These are phyloP conservation scores for Pollenia labialis DNA, from an alignment of 2,888 invertebrate genomes.

Conservation along the genomic window DNA sequence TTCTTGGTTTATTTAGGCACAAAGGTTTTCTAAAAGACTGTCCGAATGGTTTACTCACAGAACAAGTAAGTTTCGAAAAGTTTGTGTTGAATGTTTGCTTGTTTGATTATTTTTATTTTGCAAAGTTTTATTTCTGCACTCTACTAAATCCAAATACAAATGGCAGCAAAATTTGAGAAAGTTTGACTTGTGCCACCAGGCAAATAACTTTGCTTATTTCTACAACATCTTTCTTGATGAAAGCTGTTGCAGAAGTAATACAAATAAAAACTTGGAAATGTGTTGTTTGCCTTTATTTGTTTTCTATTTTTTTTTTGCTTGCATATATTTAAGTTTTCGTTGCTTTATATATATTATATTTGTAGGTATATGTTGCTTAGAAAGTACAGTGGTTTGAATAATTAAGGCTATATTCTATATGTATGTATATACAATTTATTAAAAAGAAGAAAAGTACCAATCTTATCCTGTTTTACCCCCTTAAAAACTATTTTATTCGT, in stretches of 20 bases:
- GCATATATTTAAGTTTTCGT: conserved; percentile 20
- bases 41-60: conserved; percentile 96
- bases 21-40: conserved; percentile 99
- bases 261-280: conserved; percentile 21
- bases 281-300: conserved; percentile 34
- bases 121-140: background rate
- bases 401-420: too few species aligned
- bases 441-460: too few species aligned
- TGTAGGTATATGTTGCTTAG: background rate
- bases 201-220: background rate
- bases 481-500: too few species aligned
- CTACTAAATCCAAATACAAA: background rate
- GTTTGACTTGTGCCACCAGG: background rate
- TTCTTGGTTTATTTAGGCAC: conserved; percentile 88
- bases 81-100: background rate
- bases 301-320: conserved; percentile 27
- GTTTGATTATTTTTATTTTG: conserved; percentile 7
- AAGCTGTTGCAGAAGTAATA: background rate
- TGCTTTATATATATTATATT: background rate
- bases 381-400: conserved; percentile 2
- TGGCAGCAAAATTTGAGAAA: background rate
- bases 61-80: conserved; percentile 88
- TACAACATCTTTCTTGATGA: background rate
- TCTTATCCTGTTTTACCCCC: too few species aligned
- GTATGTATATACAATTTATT: too few species aligned